phyloP scores from a whole-genome alignment of 1,140 invertebrate species.

The Chironomus tepperi region DNA sequence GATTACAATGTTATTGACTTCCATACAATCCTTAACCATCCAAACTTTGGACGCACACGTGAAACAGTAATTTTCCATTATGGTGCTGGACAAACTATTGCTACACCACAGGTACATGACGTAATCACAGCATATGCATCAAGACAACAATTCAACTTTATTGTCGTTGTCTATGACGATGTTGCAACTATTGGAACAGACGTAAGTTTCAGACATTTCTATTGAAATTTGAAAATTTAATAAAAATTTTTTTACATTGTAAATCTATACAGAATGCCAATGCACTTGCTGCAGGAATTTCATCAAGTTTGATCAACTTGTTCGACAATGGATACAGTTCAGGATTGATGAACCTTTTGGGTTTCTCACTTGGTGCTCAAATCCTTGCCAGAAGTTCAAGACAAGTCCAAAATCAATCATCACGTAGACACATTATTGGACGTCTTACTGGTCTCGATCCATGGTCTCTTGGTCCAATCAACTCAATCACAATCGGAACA shows the following conservation, averaged over 20 bases:
- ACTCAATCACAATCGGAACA: not conserved
- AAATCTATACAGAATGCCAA: not conserved
- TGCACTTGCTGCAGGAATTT: not conserved
- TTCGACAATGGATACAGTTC: not conserved
- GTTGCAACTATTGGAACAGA: not conserved
- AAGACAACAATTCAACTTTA: not conserved
- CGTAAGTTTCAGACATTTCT: not conserved
- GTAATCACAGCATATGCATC: not conserved
- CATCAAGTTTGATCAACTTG: not conserved
- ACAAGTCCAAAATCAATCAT: not conserved
- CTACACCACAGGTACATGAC: not conserved
- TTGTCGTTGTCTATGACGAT: not conserved
- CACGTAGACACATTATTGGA: not conserved
- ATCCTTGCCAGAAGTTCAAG: not conserved
- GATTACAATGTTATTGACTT: not conserved
- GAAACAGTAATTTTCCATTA: not conserved
- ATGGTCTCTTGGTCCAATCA: not conserved
- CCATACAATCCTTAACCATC: not conserved
- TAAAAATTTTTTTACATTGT: no score
- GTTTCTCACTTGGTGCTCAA: not conserved
- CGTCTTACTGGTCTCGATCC: not conserved
- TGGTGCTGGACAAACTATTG: not conserved
- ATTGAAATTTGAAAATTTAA: not conserved
- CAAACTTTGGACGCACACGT: not conserved
- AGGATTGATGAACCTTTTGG: not conserved